phyloP scores from a whole-genome alignment of 2,797 vertebrate species.

The Argentina silus region DNA sequence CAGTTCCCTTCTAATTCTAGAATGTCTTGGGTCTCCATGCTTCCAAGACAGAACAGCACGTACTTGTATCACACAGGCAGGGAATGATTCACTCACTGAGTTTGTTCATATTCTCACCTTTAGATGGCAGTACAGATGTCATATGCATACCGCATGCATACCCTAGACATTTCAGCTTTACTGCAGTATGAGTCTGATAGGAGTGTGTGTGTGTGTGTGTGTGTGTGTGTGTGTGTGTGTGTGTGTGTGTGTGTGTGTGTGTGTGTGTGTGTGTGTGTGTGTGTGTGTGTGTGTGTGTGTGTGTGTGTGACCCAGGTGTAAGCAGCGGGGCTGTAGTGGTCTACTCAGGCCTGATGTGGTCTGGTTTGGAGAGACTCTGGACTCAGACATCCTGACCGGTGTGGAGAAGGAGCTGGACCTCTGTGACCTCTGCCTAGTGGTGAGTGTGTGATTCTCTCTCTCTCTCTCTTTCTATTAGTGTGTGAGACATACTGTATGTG shows the following conservation, averaged over 20 bases:
- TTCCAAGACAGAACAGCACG: background rate
- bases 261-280: slow-evolving; percentile 28
- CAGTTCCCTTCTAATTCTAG: background rate
- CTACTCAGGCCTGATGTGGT: slow-evolving; percentile 93
- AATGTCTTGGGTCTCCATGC: background rate
- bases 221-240: slow-evolving; percentile 1
- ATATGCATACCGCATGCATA: background rate
- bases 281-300: slow-evolving; percentile 27
- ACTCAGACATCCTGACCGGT: slow-evolving; percentile 79
- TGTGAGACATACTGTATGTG: background rate
- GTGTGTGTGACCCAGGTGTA: slow-evolving; percentile 79
- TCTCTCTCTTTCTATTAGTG: background rate
- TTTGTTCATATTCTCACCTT: background rate
- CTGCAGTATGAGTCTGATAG: background rate
- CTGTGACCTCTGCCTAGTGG: slow-evolving; percentile 95
- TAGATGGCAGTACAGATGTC: background rate
- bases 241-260: background rate
- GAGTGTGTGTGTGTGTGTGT: slow-evolving; percentile 18
- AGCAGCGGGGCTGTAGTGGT: slow-evolving; percentile 81
- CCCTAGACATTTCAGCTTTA: background rate
- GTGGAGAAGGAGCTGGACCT: slow-evolving; percentile 87
- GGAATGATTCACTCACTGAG: background rate
- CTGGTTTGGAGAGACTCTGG: slow-evolving; percentile 95
- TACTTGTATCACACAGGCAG: no score
- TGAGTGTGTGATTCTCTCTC: slow-evolving; percentile 56